phyloP scores from a whole-genome alignment of 2,888 invertebrate genomes.

The Muschampia plurimacula region DNA sequence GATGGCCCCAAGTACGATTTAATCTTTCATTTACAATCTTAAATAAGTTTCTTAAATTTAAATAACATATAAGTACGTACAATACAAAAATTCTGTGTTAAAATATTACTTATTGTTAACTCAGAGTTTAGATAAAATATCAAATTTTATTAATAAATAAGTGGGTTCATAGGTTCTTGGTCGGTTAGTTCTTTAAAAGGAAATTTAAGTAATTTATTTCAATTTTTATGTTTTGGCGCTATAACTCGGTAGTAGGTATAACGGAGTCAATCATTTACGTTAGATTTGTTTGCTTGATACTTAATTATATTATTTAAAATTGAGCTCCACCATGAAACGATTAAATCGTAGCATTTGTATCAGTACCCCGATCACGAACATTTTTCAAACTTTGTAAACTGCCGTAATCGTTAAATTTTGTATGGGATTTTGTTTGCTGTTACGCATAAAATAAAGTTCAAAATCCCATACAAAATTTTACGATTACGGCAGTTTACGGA shows the following conservation, averaged over 20 bases:
- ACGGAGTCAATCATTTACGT: slow-evolving; percentile 9
- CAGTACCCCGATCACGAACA: no score
- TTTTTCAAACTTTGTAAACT: no score
- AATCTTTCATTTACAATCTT: slow-evolving; percentile 21
- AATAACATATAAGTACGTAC: slow-evolving; percentile 13
- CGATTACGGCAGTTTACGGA: no score
- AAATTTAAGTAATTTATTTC: background rate
- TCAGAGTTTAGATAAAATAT: slow-evolving; percentile 15
- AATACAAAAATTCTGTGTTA: slow-evolving; percentile 18
- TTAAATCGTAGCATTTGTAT: slow-evolving; percentile 31
- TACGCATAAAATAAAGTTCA: no score
- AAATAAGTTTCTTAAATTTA: slow-evolving; percentile 11
- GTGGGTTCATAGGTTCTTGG: slow-evolving; percentile 7
- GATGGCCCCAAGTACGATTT: slow-evolving; percentile 20
- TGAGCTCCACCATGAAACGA: slow-evolving; percentile 33
- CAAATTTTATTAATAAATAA: slow-evolving; percentile 8
- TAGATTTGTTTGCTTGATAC: slow-evolving; percentile 2
- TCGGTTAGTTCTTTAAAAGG: background rate
- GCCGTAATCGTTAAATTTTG: slow-evolving; percentile 29
- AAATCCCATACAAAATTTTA: no score
- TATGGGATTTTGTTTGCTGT: no score
- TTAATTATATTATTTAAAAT: slow-evolving; percentile 27
- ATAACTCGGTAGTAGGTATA: background rate
- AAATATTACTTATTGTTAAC: slow-evolving; percentile 17
- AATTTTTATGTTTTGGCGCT: background rate